Evolutionary conservation across 2,113 vertebrate genomes (phyloP), one percentile per base, ranked within the genome.

Genomic region (Lonchura striata): DNA sequence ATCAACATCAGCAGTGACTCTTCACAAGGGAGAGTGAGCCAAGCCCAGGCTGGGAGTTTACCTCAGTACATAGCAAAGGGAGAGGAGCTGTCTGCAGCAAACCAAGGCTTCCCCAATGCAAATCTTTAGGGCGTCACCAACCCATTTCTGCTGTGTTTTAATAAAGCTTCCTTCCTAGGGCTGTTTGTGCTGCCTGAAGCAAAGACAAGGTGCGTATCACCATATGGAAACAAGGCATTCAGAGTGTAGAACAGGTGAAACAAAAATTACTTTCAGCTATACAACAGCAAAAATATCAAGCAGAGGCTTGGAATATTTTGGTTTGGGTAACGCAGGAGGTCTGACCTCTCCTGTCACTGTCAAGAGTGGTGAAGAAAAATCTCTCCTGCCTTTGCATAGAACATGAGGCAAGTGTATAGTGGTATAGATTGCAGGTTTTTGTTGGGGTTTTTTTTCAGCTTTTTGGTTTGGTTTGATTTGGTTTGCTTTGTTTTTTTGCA

Each of bases 1-100:
- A 97, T 97, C 94, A 96, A 87, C 83, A 65, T 83, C 70, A 96
- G 88, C 64, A 95, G 66, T 82, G 93, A 80, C 57, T 97, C 83
- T 93, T 92, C 94, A 63, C 92, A 75, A 95, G 35, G 72, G 69
- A 88, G 81, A 77, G 63, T 39, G 80, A 97, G 88, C 84, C 90
- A 96, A 96, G 64, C 88, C 82, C 68, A 53, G 72, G 30, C 94
- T 92, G 80, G 76, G 74, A 95, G 87, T 94, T 93, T 92, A 96
- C 93, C 93, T 96, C 89, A 57, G 76, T 42, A 41, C 76, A 66
- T 3, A 92, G 69, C 4, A 6, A 90, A 78, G 52, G 60, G 54
- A 96, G 77, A 82, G 60, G 33, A 94, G 60, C 66, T 85, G 77
- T 85, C 90, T 92, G 86, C 78, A 70, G 72, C 50, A 87, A 86